These are phyloP conservation scores for Odontocolon sp. DNA, from an alignment of 2,888 invertebrate genomes.

Conservation along the genomic window DNA sequence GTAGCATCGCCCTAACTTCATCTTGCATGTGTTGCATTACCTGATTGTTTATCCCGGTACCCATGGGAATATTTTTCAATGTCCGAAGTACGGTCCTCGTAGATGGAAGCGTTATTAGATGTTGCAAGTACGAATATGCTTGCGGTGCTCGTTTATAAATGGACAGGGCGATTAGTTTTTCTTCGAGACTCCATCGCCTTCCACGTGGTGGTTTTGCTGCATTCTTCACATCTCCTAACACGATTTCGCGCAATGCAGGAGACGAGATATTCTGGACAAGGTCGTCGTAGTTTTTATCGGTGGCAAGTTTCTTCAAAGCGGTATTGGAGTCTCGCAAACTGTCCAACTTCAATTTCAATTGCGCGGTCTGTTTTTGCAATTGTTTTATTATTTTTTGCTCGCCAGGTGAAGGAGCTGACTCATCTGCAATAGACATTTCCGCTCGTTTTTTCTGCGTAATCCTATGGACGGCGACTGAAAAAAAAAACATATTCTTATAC, in stretches of 20 bases:
- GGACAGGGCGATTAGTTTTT: conserved; percentile 64
- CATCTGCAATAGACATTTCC: too few relatives aligned
- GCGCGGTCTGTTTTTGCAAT: neutral
- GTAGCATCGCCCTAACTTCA: conserved; percentile 48
- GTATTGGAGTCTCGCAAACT: too few relatives aligned
- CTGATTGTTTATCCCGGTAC: conserved; percentile 55
- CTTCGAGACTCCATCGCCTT: conserved; percentile 20
- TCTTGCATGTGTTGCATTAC: conserved; percentile 53
- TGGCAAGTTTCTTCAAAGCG: neutral
- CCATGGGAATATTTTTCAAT: conserved; percentile 61
- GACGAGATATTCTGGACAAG: conserved; percentile 3
- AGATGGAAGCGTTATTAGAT: conserved; percentile 61
- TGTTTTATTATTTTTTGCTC: too few relatives aligned
- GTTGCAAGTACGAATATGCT: conserved; percentile 58
- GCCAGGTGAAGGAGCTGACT: too few relatives aligned
- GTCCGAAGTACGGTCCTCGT: conserved; percentile 58
- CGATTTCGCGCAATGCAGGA: neutral
- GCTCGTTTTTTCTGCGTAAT: too few relatives aligned
- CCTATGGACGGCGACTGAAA: too few relatives aligned
- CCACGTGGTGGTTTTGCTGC: neutral
- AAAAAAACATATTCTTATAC: too few relatives aligned
- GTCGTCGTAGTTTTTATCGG: neutral
- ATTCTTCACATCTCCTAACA: neutral
- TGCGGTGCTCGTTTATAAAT: conserved; percentile 63
- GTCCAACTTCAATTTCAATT: neutral